A percentile compares a stretch with the other conserved stretches of the same genome.
These are phyloP conservation scores for Leptopilina clavipes DNA, from an alignment of 1,140 invertebrate species.

Conservation along the genomic window DNA sequence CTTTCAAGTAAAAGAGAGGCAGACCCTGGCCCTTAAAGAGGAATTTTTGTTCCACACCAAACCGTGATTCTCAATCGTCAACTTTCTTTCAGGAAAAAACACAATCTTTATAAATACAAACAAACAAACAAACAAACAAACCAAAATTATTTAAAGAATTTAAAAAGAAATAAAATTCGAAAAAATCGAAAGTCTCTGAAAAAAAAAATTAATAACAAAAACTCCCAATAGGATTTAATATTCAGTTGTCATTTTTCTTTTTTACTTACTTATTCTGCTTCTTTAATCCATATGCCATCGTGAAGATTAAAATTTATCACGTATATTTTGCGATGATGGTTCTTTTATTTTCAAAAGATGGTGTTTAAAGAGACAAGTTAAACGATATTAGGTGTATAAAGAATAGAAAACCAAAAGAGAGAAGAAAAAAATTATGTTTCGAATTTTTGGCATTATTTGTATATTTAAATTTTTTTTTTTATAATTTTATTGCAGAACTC, in stretches of 20 bases:
- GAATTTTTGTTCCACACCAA: neutral
- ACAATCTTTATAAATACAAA: neutral
- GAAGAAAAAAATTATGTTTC: neutral
- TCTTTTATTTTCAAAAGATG: neutral
- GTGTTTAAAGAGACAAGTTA: neutral
- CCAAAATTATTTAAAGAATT: neutral
- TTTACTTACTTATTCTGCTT: neutral
- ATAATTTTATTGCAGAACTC: neutral
- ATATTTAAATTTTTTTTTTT: too few species aligned
- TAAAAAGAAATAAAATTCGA: neutral
- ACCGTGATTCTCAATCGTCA: neutral
- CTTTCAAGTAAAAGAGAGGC: neutral
- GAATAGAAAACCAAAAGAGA: neutral
- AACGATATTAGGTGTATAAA: neutral
- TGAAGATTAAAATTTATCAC: slow-evolving; percentile 21
- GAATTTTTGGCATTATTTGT: neutral
- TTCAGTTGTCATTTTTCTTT: neutral
- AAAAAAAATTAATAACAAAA: neutral
- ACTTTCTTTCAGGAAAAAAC: neutral
- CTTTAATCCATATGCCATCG: neutral
- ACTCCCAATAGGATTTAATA: neutral
- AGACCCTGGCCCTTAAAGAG: slow-evolving; percentile 5
- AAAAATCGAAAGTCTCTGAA: neutral
- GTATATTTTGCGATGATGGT: neutral
- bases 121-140: neutral